Conservation (phyloP, 2,888 invertebrate species). For the Fragum fragum region DNA sequence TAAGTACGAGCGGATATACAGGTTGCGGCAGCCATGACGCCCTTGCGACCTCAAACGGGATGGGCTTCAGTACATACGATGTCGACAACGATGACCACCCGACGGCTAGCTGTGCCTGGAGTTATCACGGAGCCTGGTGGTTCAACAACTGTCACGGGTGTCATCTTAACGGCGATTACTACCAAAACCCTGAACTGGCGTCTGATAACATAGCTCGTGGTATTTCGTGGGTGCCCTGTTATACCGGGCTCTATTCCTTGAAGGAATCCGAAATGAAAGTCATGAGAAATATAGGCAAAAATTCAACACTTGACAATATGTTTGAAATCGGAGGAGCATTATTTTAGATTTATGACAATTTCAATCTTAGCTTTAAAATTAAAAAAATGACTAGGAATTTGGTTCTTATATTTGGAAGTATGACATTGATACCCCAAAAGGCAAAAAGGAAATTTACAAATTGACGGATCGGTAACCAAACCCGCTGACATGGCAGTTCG, state of each 20-base stretch:
- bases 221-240: background rate
- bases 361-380: no score
- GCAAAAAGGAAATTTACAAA: no score
- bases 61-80: background rate
- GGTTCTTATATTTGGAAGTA: no score
- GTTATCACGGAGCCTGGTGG: conserved; percentile 12
- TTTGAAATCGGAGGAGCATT: no score
- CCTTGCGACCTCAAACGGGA: background rate
- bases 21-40: background rate
- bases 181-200: background rate
- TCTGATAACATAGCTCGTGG: no score
- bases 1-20: background rate
- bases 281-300: background rate
- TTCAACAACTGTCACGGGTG: background rate
- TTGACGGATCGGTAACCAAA: no score
- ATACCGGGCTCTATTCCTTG: background rate
- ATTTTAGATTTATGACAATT: no score
- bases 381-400: no score
- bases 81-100: background rate
- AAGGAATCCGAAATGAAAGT: background rate
- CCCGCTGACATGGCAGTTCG: no score
- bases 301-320: no score
- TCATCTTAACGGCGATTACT: background rate
- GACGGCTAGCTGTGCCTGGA: background rate
- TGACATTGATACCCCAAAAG: no score